Conservation (phyloP, 2,113 vertebrate genomes). For the Argyrosomus japonicus region DNA sequence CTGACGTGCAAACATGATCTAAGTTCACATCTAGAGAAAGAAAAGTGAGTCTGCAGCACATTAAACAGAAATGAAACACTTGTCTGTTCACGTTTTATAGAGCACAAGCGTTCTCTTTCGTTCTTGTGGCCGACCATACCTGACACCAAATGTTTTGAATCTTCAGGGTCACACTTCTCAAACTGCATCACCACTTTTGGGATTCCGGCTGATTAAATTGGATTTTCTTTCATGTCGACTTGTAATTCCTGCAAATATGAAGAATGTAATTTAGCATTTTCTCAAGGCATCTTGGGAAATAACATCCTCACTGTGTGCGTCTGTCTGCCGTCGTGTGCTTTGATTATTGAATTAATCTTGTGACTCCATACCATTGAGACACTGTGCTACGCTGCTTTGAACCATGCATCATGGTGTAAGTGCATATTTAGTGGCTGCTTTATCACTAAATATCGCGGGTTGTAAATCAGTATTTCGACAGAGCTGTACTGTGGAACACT, state of each 20-base stretch:
- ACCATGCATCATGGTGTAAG: background rate
- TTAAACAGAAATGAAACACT: too few relatives aligned
- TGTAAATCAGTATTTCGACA: background rate
- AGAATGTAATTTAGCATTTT: background rate
- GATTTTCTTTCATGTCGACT: background rate
- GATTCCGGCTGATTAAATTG: background rate
- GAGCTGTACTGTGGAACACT: background rate
- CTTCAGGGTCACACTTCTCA: background rate
- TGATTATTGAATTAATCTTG: background rate
- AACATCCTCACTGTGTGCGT: background rate
- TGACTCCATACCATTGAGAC: background rate
- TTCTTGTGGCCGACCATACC: background rate
- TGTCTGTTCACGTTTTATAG: background rate
- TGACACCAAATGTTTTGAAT: background rate
- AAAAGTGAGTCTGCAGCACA: too few relatives aligned
- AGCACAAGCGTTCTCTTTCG: background rate
- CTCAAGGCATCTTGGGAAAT: background rate
- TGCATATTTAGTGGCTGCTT: constrained; percentile 10
- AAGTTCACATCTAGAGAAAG: too few relatives aligned
- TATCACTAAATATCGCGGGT: background rate
- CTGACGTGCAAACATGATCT: too few relatives aligned
- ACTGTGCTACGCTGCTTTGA: background rate
- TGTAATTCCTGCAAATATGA: background rate
- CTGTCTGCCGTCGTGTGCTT: background rate
- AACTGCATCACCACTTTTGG: background rate